phyloP scores from a whole-genome alignment of 1,140 invertebrate species.

The Microplitis demolitor region DNA sequence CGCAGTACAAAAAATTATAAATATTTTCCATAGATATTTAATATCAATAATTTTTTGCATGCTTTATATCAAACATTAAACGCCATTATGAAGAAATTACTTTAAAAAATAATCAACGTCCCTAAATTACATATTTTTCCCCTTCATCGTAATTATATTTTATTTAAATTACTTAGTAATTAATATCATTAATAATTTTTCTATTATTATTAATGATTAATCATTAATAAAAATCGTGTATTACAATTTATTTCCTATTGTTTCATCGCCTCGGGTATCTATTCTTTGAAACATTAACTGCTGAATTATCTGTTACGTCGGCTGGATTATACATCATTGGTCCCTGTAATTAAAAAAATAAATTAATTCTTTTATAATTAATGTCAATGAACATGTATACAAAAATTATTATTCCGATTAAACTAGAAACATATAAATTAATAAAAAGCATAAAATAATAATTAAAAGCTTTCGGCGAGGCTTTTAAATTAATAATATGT shows the following conservation, averaged over 20 bases:
- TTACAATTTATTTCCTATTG: slow-evolving; percentile 33
- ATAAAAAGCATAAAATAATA: neutral
- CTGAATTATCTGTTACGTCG: slow-evolving; percentile 47
- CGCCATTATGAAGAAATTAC: no score
- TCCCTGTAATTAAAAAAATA: slow-evolving; percentile 40
- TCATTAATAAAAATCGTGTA: slow-evolving; percentile 2
- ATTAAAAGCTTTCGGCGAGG: neutral
- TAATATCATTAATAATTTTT: slow-evolving; percentile 23
- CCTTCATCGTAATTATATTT: no score
- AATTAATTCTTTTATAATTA: neutral
- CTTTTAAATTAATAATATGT: no score
- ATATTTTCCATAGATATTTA: no score
- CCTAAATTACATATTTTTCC: no score
- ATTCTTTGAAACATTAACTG: slow-evolving; percentile 39
- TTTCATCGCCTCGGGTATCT: slow-evolving; percentile 52
- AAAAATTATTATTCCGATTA: no score
- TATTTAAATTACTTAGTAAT: neutral
- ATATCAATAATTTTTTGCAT: no score
- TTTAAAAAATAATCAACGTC: no score
- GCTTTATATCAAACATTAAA: no score
- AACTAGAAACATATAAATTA: neutral
- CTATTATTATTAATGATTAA: neutral
- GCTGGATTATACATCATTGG: slow-evolving; percentile 54
- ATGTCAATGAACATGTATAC: neutral
- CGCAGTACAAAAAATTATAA: no score